phyloP scores from a whole-genome alignment of 1,140 invertebrate species.

The Myzus persicae region DNA sequence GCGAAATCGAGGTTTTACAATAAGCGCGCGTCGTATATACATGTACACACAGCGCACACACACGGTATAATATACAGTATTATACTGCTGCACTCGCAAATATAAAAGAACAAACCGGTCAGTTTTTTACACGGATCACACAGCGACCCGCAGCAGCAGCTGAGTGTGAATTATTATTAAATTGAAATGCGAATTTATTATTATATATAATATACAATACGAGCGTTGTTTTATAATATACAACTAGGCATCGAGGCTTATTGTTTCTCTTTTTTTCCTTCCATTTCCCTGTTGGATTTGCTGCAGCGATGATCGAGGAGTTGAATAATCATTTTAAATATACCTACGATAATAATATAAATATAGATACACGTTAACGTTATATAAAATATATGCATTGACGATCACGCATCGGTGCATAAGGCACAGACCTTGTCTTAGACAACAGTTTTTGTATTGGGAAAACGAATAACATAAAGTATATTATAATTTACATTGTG shows the following conservation, averaged over 20 bases:
- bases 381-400: background rate
- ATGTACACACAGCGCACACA: background rate
- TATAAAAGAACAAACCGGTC: conserved; percentile 48
- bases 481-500: background rate
- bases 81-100: background rate
- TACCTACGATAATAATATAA: background rate
- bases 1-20: conserved; percentile 40
- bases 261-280: background rate
- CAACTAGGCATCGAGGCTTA: background rate
- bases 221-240: background rate
- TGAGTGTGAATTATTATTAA: conserved; percentile 21
- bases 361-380: background rate
- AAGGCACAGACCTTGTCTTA: background rate
- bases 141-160: conserved; percentile 23
- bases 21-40: background rate
- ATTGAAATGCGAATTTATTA: conserved; percentile 9
- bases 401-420: background rate
- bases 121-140: background rate
- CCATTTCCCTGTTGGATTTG: background rate
- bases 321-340: background rate
- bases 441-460: background rate
- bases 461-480: background rate
- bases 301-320: background rate
- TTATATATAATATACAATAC: background rate
- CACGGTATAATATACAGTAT: background rate